These are phyloP conservation scores for Nezara viridula DNA, from an alignment of 2,888 invertebrate species.

Conservation along the genomic window DNA sequence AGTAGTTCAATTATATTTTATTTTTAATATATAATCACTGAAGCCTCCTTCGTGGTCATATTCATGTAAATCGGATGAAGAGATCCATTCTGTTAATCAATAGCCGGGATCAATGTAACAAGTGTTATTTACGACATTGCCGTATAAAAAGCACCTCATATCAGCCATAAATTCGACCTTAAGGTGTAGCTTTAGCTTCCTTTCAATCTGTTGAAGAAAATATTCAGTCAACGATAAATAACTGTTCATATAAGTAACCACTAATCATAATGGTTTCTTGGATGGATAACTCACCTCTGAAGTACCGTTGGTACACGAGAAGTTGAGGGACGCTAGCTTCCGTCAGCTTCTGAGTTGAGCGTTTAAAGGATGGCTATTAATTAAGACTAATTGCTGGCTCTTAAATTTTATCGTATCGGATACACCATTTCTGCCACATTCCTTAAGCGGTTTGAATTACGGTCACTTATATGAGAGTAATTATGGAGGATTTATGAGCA, in stretches of 20 bases:
- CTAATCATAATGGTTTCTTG: not conserved
- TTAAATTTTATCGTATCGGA: not conserved
- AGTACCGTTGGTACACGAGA: not conserved
- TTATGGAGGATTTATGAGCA: not conserved
- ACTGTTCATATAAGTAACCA: not conserved
- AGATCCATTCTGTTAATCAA: not conserved
- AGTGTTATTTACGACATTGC: not conserved
- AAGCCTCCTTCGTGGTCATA: not conserved
- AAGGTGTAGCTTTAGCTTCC: not conserved
- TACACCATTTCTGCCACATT: slow-evolving; percentile 34
- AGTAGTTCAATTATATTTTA: not conserved
- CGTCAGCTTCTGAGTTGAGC: not conserved
- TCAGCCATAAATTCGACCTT: not conserved
- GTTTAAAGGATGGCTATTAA: not conserved
- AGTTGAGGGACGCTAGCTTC: not conserved
- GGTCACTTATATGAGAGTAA: not conserved
- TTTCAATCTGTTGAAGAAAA: not conserved
- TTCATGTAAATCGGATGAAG: not conserved
- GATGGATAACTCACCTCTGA: not conserved
- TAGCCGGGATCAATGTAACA: not conserved
- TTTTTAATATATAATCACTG: not conserved
- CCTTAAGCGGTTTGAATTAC: not conserved
- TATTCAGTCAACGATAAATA: not conserved
- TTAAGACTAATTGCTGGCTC: not conserved
- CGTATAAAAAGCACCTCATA: not conserved